These are phyloP conservation scores for Caligus rogercresseyi DNA, from an alignment of 1,140 invertebrate species.

Conservation along the genomic window DNA sequence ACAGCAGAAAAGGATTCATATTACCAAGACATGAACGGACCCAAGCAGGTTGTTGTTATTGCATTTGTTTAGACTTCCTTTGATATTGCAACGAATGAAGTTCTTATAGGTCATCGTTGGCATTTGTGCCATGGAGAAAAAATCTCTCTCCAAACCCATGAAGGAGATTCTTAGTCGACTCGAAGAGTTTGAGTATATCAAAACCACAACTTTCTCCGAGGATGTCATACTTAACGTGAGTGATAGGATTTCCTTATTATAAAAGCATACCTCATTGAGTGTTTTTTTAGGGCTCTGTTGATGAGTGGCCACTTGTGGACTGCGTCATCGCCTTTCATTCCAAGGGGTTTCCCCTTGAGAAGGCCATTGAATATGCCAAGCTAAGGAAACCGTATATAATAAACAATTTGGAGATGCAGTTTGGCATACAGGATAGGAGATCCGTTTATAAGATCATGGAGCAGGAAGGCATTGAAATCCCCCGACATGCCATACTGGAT, in stretches of 20 bases:
- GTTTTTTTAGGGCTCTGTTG: conserved; percentile 41
- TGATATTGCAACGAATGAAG: neutral
- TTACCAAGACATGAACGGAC: neutral
- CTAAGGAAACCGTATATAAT: conserved; percentile 88
- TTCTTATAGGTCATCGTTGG: conserved; percentile 65
- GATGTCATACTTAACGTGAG: conserved; percentile 72
- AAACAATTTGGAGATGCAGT: conserved; percentile 97
- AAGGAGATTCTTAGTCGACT: conserved; percentile 85
- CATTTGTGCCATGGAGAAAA: conserved; percentile 96
- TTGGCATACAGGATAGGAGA: conserved; percentile 83
- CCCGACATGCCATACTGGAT: conserved; percentile 88
- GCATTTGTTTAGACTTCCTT: neutral
- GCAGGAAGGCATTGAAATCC: conserved; percentile 87
- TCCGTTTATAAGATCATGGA: conserved; percentile 88
- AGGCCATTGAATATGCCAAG: conserved; percentile 91
- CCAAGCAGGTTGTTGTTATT: neutral
- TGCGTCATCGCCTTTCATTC: conserved; percentile 97
- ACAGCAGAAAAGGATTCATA: neutral
- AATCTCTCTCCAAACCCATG: conserved; percentile 96
- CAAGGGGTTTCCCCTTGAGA: conserved; percentile 86
- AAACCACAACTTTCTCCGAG: conserved; percentile 79
- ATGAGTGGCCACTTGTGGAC: conserved; percentile 94
- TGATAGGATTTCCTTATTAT: neutral
- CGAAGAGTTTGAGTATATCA: conserved; percentile 88
- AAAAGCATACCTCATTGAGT: neutral